phyloP scores from a whole-genome alignment of 2,888 invertebrate species.

The Ceriagrion tenellum region DNA sequence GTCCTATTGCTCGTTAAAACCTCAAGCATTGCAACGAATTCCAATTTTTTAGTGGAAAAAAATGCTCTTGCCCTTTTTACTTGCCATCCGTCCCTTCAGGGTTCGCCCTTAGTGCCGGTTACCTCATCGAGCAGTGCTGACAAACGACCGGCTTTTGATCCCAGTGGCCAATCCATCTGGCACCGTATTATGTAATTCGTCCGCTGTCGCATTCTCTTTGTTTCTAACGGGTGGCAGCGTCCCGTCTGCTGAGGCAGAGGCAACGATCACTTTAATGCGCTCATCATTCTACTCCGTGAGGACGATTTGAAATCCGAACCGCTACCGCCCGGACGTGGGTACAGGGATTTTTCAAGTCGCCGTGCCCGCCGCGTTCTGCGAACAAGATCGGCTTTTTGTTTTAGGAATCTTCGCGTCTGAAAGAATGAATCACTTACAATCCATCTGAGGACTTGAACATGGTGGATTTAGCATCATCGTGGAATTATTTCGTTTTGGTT shows the following conservation, averaged over 20 bases:
- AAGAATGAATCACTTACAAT: neutral
- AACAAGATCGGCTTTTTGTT: neutral
- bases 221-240: neutral
- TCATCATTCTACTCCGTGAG: neutral
- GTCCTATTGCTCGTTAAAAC: too few species aligned
- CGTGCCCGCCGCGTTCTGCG: neutral
- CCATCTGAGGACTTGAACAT: neutral
- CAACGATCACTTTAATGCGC: slow-evolving; percentile 16
- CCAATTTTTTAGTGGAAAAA: too few species aligned
- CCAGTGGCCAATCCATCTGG: neutral
- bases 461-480: neutral
- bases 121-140: too few species aligned
- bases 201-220: neutral
- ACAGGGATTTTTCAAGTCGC: neutral
- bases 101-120: too few species aligned
- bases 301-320: neutral
- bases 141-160: too few species aligned
- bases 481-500: neutral
- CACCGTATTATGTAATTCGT: too few species aligned
- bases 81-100: too few species aligned
- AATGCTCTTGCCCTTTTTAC: too few species aligned
- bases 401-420: neutral
- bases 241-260: neutral
- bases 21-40: too few species aligned
- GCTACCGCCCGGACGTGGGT: neutral